A percentile compares a stretch with the other conserved stretches of the same genome.
Evolutionary conservation across 2,888 invertebrate species (phyloP).

Genomic region (Thalpophila matura): DNA sequence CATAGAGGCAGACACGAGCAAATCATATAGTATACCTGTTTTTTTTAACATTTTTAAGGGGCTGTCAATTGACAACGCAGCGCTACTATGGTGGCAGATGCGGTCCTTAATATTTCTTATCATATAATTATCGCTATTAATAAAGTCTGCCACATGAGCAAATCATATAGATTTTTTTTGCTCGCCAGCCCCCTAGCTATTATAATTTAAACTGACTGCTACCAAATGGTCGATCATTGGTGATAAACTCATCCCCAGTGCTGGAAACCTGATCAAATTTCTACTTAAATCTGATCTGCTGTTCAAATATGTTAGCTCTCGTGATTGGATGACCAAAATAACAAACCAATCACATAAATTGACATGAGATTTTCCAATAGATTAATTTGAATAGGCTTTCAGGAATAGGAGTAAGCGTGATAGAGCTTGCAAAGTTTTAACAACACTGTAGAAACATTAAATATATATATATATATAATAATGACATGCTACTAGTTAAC

Average conservation of each 20-base stretch:
- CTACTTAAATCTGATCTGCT: neutral
- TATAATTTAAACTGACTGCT: slow-evolving; percentile 5
- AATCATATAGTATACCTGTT: no score
- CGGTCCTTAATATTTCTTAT: no score
- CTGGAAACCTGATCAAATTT: neutral
- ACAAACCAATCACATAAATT: neutral
- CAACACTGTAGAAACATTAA: slow-evolving; percentile 47
- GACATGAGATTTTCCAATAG: neutral
- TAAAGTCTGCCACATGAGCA: no score
- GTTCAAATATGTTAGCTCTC: neutral
- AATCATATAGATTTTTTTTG: no score
- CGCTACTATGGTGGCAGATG: no score
- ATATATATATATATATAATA: slow-evolving; percentile 47
- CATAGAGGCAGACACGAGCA: no score
- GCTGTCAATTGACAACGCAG: no score
- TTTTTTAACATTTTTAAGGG: no score
- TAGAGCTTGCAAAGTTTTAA: slow-evolving; percentile 34
- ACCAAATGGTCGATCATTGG: neutral
- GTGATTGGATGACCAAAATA: slow-evolving; percentile 2
- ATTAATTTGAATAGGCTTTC: neutral
- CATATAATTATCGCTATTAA: no score
- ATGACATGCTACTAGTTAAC: slow-evolving; percentile 52
- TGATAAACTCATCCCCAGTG: slow-evolving; percentile 1
- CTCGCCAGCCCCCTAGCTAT: no score
- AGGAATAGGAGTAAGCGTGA: neutral